A percentile compares a stretch with the other conserved stretches of the same genome.
These are phyloP conservation scores for Acrocephalus kingi DNA, from an alignment of 2,113 vertebrate species.

Conservation along the genomic window DNA sequence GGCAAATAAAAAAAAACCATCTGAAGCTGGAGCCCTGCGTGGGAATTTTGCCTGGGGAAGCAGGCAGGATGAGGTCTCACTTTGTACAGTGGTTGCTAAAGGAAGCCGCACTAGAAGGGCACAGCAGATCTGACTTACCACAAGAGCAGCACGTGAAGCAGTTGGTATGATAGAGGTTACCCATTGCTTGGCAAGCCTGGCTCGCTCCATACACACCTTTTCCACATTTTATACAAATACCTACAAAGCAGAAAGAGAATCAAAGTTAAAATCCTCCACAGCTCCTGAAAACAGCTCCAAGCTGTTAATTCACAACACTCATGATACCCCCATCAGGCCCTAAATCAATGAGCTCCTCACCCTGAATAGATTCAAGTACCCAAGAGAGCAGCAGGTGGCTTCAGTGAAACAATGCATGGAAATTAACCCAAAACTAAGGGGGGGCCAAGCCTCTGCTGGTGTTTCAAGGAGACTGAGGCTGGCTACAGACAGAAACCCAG, in stretches of 20 bases:
- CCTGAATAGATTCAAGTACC: neutral
- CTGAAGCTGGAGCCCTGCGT: neutral
- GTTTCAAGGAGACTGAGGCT: neutral
- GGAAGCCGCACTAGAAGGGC: neutral
- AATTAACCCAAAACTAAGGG: neutral
- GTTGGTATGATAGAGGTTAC: conserved; percentile 96
- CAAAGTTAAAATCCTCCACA: neutral
- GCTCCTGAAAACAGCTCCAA: neutral
- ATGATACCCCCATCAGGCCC: neutral
- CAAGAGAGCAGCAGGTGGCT: neutral
- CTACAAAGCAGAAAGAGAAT: conserved; percentile 70
- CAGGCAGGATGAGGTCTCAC: neutral
- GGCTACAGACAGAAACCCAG: neutral
- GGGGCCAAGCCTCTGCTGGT: neutral
- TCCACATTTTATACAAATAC: conserved; percentile 97
- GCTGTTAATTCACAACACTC: neutral
- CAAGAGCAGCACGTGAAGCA: conserved; percentile 98
- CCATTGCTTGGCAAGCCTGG: conserved; percentile 98
- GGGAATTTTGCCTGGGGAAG: conserved; percentile 3
- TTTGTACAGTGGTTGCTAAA: neutral
- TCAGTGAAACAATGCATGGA: neutral
- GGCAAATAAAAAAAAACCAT: conserved; percentile 4
- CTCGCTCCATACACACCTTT: conserved; percentile 96
- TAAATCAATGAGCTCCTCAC: neutral
- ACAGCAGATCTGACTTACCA: conserved; percentile 78